phyloP scores from a whole-genome alignment of 2,797 vertebrate genomes.

The Epinephelus coioides region DNA sequence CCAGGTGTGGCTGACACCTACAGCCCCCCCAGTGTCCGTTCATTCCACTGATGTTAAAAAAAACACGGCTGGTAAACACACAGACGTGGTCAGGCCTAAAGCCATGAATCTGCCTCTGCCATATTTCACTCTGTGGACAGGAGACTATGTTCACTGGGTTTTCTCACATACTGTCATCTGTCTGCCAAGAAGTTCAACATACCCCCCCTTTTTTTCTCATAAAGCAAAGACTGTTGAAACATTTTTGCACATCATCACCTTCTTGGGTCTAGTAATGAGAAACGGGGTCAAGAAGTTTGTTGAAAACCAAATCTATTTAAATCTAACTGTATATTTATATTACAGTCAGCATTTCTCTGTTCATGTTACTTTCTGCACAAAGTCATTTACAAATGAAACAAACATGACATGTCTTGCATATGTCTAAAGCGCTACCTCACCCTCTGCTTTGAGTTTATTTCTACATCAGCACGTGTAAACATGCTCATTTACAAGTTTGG shows the following conservation, averaged over 20 bases:
- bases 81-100: constrained; percentile 32
- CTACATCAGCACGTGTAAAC: constrained; percentile 37
- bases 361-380: background rate
- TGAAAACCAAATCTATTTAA: constrained; percentile 29
- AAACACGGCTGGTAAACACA: constrained; percentile 68
- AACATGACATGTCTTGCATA: background rate
- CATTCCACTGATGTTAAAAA: constrained; percentile 52
- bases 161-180: constrained; percentile 53
- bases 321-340: constrained; percentile 22
- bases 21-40: background rate
- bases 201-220: constrained; percentile 13
- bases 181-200: constrained; percentile 51
- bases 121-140: constrained; percentile 31
- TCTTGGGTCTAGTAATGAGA: background rate
- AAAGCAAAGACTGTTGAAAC: constrained; percentile 44
- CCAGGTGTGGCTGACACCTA: constrained; percentile 37
- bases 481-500: constrained; percentile 43
- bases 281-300: constrained; percentile 36
- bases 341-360: background rate
- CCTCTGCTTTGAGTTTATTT: constrained; percentile 35
- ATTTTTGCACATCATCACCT: constrained; percentile 46
- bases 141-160: constrained; percentile 48
- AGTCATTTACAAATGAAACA: constrained; percentile 14
- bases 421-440: background rate
- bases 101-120: constrained; percentile 20